These are phyloP conservation scores for Strigamia transsilvanica DNA, from an alignment of 2,888 invertebrate species.

Conservation along the genomic window DNA sequence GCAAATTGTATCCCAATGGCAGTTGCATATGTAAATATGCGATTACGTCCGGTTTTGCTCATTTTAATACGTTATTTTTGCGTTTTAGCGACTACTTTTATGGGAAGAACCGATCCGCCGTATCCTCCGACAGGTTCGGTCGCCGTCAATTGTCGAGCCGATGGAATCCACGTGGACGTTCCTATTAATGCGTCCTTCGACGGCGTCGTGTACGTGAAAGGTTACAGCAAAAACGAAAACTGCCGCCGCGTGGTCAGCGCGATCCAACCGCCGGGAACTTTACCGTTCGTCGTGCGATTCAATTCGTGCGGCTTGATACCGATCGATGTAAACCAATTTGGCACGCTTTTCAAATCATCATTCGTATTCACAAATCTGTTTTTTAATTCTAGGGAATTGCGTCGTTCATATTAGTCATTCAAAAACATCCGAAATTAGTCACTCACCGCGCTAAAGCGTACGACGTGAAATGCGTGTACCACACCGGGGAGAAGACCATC, in stretches of 20 bases:
- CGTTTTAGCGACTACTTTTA: slow-evolving; percentile 3
- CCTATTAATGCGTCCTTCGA: slow-evolving; percentile 78
- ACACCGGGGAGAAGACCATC: slow-evolving; percentile 91
- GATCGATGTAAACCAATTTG: slow-evolving; percentile 73
- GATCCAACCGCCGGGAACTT: slow-evolving; percentile 73
- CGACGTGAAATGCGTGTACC: slow-evolving; percentile 94
- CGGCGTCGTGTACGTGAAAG: slow-evolving; percentile 91
- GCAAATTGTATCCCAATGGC: slow-evolving; percentile 50
- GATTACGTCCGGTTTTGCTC: background rate
- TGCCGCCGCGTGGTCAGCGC: slow-evolving; percentile 84
- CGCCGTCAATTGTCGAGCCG: slow-evolving; percentile 83
- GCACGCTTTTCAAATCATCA: background rate
- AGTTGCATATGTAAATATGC: slow-evolving; percentile 54
- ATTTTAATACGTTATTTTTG: background rate
- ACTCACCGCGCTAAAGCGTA: slow-evolving; percentile 95
- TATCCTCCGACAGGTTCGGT: slow-evolving; percentile 50
- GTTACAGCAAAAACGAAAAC: slow-evolving; percentile 90
- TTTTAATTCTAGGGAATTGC: slow-evolving; percentile 77
- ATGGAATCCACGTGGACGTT: slow-evolving; percentile 81
- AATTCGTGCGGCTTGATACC: slow-evolving; percentile 91
- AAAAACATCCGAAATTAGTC: slow-evolving; percentile 93
- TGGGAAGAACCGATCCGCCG: slow-evolving; percentile 57
- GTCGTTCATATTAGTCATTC: slow-evolving; percentile 91
- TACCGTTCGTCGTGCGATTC: slow-evolving; percentile 87
- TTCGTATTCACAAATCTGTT: background rate